phyloP scores from a whole-genome alignment of 2,113 vertebrate species.

The Barbus barbus region DNA sequence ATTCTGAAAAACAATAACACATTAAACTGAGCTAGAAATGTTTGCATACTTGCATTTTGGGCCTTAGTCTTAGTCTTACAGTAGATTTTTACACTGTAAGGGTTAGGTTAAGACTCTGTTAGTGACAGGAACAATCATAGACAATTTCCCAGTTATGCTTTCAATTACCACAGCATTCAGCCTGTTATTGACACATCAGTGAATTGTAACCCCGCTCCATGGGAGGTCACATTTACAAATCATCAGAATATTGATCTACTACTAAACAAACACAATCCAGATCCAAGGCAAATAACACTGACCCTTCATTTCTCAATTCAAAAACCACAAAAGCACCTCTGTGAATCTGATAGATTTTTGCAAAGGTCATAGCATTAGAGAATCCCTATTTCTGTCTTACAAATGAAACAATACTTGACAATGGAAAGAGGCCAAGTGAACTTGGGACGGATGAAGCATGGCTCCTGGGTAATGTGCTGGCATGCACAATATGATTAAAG shows the following conservation, averaged over 20 bases:
- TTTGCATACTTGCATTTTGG: too few species aligned
- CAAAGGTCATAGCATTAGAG: constrained; percentile 14
- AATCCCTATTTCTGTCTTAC: background rate
- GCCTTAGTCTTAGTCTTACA: too few species aligned
- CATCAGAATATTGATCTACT: constrained; percentile 40
- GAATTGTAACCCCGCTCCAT: background rate
- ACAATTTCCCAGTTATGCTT: background rate
- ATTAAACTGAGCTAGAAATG: too few species aligned
- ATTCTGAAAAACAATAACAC: too few species aligned
- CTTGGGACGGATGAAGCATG: background rate
- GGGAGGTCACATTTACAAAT: constrained; percentile 36
- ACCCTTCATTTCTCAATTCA: background rate
- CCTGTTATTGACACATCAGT: background rate
- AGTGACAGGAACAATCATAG: background rate
- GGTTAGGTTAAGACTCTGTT: background rate
- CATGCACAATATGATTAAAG: background rate
- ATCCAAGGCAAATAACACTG: background rate
- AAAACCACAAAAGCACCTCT: background rate
- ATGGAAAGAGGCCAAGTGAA: background rate
- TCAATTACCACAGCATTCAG: too few species aligned
- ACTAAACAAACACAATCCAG: background rate
- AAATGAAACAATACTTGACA: background rate
- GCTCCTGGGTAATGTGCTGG: background rate
- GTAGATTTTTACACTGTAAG: too few species aligned
- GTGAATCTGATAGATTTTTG: background rate